Base-by-base conservation (phyloP, 2,797 vertebrate species). In the Arctocebus calabarensis region DNA sequence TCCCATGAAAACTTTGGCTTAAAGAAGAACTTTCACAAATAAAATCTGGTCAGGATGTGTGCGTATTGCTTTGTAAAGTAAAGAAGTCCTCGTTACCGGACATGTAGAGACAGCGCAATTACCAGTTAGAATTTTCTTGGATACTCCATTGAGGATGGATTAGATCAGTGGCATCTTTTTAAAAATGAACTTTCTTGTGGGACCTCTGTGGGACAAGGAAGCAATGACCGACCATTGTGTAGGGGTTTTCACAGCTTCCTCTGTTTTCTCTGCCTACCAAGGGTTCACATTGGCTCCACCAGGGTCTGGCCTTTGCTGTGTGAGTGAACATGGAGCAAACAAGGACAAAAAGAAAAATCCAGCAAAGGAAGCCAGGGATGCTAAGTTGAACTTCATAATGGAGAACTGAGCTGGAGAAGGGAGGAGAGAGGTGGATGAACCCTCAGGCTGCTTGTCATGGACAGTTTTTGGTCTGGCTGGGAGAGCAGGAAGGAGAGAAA, bases 41-140 rank as follows among this genome's bases (percentile, higher is more conserved):
- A 55, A 96, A 91, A 91, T 17, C 13, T 71, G 40, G 61, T 40
- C 17, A 79, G 61, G 88, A 62, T 12, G 45, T 81, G 89, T 82
- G 23, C 70, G 32, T 23, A 59, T 87, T 66, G 13, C 61, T 91
- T 94, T 79, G 68, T 75, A 75, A 94, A 86, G 43, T 34, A 78
- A 79, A 52, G 88, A 77, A 37, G 14, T 70, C 32, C 64, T 89
- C n/a, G 52, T 48, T 29, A 40, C 9, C 55, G 68, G 81, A 57
- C 29, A 13, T 55, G 23, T 16, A 55, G n/a, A 59, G 7, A 52
- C 34, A 73, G 59, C 64, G 19, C 84, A 45, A 70, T 73, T 66
- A 23, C n/a, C 17, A 40, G 52, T 55, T 91, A 87, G 40, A 77
- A 37, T 97, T 91, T 87, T 94, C 81, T 83, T 52, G 71, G 81